These are phyloP conservation scores for Disparrhopalites patrizii DNA, from an alignment of 2,888 invertebrate genomes.

Conservation along the genomic window DNA sequence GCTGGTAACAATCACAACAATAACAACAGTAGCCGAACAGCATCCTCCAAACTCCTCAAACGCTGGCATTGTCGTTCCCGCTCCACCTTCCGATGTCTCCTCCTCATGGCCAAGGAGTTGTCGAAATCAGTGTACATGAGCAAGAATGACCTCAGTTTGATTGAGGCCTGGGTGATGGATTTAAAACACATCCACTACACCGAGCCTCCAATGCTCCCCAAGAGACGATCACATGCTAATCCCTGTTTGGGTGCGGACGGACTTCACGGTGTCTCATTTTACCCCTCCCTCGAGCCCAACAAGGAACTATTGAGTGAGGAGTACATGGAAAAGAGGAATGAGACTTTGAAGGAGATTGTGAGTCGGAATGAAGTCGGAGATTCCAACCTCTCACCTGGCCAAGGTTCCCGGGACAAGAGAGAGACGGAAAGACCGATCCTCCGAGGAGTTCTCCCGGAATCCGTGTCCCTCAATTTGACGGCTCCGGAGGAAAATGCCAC, in stretches of 20 bases:
- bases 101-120: conserved; percentile 48
- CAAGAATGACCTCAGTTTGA: conserved; percentile 43
- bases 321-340: conserved; percentile 39
- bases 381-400: background rate
- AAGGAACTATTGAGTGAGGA: conserved; percentile 35
- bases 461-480: conserved; percentile 26
- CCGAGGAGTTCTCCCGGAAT: background rate
- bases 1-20: conserved; percentile 1
- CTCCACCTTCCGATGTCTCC: conserved; percentile 48
- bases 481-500: conserved; percentile 46
- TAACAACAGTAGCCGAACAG: conserved; percentile 16
- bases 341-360: conserved; percentile 39
- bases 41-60: conserved; percentile 47
- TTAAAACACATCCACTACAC: conserved; percentile 48
- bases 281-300: conserved; percentile 47
- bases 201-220: conserved; percentile 49
- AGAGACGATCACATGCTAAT: conserved; percentile 47
- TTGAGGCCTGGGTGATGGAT: conserved; percentile 49
- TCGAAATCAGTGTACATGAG: conserved; percentile 47
- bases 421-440: conserved; percentile 36
- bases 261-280: conserved; percentile 49
- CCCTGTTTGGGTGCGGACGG: conserved; percentile 49
- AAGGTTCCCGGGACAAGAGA: conserved; percentile 38
- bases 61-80: conserved; percentile 49
- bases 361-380: conserved; percentile 22